A percentile compares a stretch with the other conserved stretches of the same genome.
These are phyloP conservation scores for Caranx ignobilis DNA, from an alignment of 2,113 vertebrate genomes.

Conservation along the genomic window DNA sequence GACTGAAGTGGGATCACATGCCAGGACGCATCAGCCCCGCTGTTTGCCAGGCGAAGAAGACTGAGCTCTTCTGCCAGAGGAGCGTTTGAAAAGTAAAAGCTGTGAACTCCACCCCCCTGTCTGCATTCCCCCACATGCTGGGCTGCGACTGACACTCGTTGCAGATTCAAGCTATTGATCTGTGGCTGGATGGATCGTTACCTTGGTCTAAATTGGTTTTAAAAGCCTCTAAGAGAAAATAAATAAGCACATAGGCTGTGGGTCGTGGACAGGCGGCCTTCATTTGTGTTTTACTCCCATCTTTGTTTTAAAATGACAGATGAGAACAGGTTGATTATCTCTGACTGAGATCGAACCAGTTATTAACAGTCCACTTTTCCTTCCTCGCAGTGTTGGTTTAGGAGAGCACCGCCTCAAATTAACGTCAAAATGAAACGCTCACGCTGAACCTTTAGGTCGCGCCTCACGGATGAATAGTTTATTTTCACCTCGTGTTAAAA, in stretches of 20 bases:
- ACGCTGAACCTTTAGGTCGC: constrained; percentile 7
- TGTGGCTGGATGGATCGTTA: constrained; percentile 43
- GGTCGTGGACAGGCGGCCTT: background rate
- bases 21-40: constrained; percentile 55
- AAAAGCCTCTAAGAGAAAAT: constrained; percentile 42
- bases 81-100: constrained; percentile 78
- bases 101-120: constrained; percentile 81
- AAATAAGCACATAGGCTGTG: constrained; percentile 1
- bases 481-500: constrained; percentile 23
- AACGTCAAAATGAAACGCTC: background rate
- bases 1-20: constrained; percentile 41
- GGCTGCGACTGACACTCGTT: constrained; percentile 57
- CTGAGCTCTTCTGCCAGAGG: constrained; percentile 63
- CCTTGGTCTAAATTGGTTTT: constrained; percentile 48
- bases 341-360: background rate
- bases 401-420: constrained; percentile 2
- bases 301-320: background rate
- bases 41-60: constrained; percentile 57
- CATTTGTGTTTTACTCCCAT: background rate
- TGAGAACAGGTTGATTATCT: background rate
- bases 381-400: background rate
- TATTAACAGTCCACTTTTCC: background rate
- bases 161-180: constrained; percentile 72
- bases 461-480: constrained; percentile 12
- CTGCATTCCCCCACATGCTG: constrained; percentile 77